phyloP scores from a whole-genome alignment of 2,888 invertebrate species.

The Epiblema foenella region DNA sequence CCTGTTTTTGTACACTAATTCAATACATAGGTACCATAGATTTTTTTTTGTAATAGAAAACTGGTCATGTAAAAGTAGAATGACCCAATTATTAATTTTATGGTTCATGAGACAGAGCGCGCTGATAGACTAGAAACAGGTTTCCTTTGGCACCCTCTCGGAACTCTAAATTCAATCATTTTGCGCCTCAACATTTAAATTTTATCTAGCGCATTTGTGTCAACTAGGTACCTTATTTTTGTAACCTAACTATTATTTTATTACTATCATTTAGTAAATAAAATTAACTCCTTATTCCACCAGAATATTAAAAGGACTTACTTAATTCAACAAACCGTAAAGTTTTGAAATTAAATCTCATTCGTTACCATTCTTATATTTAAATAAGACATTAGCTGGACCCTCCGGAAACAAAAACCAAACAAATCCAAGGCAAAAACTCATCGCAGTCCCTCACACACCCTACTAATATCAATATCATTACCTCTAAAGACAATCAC shows the following conservation, averaged over 20 bases:
- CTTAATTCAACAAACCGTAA: not conserved
- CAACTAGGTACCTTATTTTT: not conserved
- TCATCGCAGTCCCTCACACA: constrained; percentile 47
- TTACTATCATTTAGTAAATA: not conserved
- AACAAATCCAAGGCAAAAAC: constrained; percentile 45
- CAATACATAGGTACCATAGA: too few species aligned
- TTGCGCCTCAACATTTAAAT: not conserved
- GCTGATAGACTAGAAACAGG: too few species aligned
- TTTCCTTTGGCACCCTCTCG: too few species aligned
- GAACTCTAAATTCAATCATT: not conserved
- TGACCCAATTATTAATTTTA: too few species aligned
- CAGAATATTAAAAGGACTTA: not conserved
- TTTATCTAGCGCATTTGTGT: not conserved
- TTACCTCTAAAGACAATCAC: not conserved
- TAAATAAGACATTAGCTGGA: constrained; percentile 32
- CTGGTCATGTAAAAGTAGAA: too few species aligned
- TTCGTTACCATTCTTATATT: not conserved
- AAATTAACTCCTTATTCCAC: not conserved
- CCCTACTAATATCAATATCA: constrained; percentile 38
- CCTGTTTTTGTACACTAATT: too few species aligned
- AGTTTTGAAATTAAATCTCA: not conserved
- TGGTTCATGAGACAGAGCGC: too few species aligned
- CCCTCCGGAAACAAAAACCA: constrained; percentile 44
- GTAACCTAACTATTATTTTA: not conserved
- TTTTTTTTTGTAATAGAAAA: too few species aligned